phyloP scores from a whole-genome alignment of 1,140 invertebrate species.

The Heliconius hewitsoni region DNA sequence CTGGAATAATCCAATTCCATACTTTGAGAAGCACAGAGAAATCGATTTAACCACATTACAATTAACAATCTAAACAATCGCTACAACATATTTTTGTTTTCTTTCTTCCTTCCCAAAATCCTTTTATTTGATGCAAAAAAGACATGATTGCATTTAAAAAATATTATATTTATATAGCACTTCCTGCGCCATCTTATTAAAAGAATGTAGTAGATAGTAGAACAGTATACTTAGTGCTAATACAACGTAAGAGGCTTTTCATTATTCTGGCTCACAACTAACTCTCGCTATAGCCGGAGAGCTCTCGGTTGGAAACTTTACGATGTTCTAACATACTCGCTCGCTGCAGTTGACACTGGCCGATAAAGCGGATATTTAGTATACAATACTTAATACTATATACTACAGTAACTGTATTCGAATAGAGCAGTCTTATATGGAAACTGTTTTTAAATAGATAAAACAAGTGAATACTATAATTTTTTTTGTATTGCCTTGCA shows the following conservation, averaged over 20 bases:
- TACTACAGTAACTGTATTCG: not conserved
- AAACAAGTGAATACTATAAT: not conserved
- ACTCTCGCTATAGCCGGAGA: not conserved
- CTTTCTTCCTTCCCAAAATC: too few species aligned
- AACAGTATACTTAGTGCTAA: not conserved
- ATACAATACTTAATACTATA: not conserved
- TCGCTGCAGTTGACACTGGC: slow-evolving; percentile 7
- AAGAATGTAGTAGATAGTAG: too few species aligned
- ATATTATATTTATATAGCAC: too few species aligned
- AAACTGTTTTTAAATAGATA: not conserved
- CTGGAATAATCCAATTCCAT: too few species aligned
- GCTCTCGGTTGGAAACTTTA: slow-evolving; percentile 13
- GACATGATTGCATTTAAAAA: too few species aligned
- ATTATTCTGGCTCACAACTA: slow-evolving; percentile 15
- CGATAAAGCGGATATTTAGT: not conserved
- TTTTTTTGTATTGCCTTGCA: not conserved
- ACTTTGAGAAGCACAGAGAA: too few species aligned
- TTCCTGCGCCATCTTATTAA: too few species aligned
- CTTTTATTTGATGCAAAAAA: too few species aligned
- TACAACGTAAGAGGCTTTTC: slow-evolving; percentile 25
- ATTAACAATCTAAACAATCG: too few species aligned
- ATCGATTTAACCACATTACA: too few species aligned
- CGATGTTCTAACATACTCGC: slow-evolving; percentile 15
- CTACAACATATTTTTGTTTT: too few species aligned
- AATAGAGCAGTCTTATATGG: not conserved